These are phyloP conservation scores for Silurus glanis DNA, from an alignment of 2,113 vertebrate species.

Conservation along the genomic window DNA sequence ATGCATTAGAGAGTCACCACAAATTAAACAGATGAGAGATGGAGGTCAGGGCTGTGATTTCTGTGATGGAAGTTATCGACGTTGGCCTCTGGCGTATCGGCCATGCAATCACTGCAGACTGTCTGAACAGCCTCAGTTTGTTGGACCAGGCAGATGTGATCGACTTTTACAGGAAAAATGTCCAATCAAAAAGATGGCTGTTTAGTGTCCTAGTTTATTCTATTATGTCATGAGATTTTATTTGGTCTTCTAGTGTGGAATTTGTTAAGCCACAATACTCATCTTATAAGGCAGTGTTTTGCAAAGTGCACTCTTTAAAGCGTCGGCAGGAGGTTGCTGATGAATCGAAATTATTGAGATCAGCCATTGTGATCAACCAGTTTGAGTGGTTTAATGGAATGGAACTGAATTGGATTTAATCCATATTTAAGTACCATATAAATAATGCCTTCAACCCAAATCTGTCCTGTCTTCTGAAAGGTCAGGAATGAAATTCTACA, in stretches of 20 bases:
- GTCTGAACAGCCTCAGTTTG: not conserved
- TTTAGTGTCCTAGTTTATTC: not conserved
- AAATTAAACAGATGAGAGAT: conserved; percentile 38
- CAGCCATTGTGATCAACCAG: not conserved
- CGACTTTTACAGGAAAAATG: conserved; percentile 17
- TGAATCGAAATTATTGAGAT: not conserved
- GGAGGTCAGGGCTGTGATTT: conserved; percentile 53
- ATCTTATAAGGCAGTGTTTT: not conserved
- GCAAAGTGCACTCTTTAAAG: not conserved
- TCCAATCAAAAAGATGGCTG: not conserved
- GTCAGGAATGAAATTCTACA: not conserved
- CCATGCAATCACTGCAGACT: conserved; percentile 41
- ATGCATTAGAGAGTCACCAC: not conserved
- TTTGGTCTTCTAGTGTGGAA: conserved; percentile 13
- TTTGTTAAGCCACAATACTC: not conserved
- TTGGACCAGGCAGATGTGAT: not conserved
- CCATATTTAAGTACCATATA: not conserved
- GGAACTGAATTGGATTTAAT: not conserved
- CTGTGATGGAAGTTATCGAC: conserved; percentile 61
- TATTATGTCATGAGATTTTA: conserved; percentile 13
- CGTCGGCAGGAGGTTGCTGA: not conserved
- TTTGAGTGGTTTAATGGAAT: not conserved
- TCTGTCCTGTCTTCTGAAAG: not conserved
- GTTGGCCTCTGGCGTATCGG: conserved; percentile 59
- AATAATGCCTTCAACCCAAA: not conserved